Conservation (phyloP, 23 tunicate genomes). For the Pegea sp. region DNA sequence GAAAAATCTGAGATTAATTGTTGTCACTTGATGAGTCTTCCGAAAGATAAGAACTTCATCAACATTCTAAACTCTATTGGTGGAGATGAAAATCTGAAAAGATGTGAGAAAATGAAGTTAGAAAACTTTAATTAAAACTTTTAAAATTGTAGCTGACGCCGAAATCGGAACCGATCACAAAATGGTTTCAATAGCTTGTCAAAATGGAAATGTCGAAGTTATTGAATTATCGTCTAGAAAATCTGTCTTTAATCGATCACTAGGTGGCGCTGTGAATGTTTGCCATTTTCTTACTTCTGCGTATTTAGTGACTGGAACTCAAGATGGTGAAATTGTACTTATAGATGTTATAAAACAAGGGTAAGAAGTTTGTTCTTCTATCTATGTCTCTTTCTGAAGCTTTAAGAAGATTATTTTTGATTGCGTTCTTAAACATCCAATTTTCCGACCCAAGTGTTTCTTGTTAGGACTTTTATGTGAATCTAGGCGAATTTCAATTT, state of each 20-base stretch:
- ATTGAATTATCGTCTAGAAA: background rate
- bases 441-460: too few species aligned
- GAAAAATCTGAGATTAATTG: slow-evolving; percentile 8
- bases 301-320: slow-evolving; percentile 9
- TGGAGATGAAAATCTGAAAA: too few species aligned
- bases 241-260: background rate
- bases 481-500: too few species aligned
- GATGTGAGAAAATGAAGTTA: too few species aligned
- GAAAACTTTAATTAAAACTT: background rate
- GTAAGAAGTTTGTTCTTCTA: slow-evolving; percentile 5
- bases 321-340: slow-evolving; percentile 13
- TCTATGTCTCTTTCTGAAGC: too few species aligned
- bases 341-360: slow-evolving; percentile 7
- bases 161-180: slow-evolving; percentile 18
- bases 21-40: slow-evolving; percentile 1
- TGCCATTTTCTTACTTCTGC: slow-evolving; percentile 9
- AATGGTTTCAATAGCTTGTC: slow-evolving; percentile 8
- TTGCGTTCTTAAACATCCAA: too few species aligned
- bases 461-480: too few species aligned
- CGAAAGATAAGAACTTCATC: too few species aligned
- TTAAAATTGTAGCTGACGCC: slow-evolving; percentile 6
- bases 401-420: too few species aligned
- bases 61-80: too few species aligned
- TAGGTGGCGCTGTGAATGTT: slow-evolving; percentile 6
- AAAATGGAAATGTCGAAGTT: slow-evolving; percentile 12